A percentile compares a stretch with the other conserved stretches of the same genome.
These are phyloP conservation scores for Cerastis leucographa DNA, from an alignment of 2,888 invertebrate genomes.

Conservation along the genomic window DNA sequence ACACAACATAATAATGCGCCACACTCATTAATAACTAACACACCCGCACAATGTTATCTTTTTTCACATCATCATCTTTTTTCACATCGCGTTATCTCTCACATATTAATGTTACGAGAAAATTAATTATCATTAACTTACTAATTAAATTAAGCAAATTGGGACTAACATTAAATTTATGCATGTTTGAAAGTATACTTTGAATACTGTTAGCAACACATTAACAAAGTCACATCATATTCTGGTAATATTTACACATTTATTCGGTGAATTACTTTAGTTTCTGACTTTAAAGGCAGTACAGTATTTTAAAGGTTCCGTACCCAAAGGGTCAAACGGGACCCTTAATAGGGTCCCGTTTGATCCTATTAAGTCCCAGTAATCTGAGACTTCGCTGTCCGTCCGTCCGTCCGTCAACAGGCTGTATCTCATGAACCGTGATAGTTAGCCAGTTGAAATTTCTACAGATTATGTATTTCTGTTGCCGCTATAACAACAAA, in stretches of 20 bases:
- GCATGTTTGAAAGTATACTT: background rate
- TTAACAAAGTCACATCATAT: background rate
- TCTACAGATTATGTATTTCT: no score
- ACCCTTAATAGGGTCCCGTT: no score
- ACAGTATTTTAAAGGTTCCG: no score
- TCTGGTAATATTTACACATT: no score
- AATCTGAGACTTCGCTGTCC: no score
- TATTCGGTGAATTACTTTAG: background rate
- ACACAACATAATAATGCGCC: background rate
- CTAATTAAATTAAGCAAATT: slow-evolving; percentile 28
- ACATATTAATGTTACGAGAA: slow-evolving; percentile 22
- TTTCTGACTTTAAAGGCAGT: background rate
- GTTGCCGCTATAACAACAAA: no score
- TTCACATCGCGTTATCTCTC: slow-evolving; percentile 12
- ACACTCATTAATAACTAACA: background rate
- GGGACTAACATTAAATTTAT: background rate
- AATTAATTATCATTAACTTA: slow-evolving; percentile 20
- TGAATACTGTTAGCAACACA: background rate
- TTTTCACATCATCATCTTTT: slow-evolving; percentile 27
- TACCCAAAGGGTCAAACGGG: no score
- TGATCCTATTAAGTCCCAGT: no score
- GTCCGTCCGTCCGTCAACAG: no score
- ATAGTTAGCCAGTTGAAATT: no score
- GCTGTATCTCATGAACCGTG: no score
- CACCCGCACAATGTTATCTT: slow-evolving; percentile 23